A percentile compares a stretch with the other conserved stretches of the same genome.
Evolutionary conservation across 2,113 vertebrate genomes (phyloP).

Genomic region (Prolemur simus): DNA sequence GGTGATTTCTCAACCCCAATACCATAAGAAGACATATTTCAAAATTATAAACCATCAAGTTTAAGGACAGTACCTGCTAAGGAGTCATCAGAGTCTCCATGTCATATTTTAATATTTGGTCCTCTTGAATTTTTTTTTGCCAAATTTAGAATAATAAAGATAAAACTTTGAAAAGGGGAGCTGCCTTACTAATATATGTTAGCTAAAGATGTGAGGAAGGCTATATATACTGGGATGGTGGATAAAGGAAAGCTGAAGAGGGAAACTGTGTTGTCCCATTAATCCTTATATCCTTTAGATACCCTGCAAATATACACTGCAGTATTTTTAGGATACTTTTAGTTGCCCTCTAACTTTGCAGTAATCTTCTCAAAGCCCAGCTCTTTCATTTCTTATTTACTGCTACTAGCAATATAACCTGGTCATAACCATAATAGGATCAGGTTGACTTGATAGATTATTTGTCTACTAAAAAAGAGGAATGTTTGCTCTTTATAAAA

Average conservation of each 20-base stretch:
- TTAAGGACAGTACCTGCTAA: neutral
- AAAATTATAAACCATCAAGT: neutral
- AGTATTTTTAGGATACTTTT: neutral
- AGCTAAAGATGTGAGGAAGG: neutral
- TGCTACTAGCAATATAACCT: neutral
- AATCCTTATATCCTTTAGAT: neutral
- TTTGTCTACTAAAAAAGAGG: neutral
- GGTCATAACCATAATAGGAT: neutral
- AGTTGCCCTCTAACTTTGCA: neutral
- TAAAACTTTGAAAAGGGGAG: neutral
- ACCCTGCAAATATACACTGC: no score
- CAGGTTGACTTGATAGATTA: neutral
- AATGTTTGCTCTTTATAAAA: neutral
- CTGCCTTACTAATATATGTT: neutral
- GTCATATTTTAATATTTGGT: neutral
- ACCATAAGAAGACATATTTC: neutral
- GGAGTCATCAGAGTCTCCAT: neutral
- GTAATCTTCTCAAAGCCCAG: neutral
- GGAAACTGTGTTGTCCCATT: rapidly evolving
- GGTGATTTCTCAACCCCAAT: neutral
- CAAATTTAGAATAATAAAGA: neutral
- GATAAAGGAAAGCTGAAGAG: neutral
- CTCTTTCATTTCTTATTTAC: neutral
- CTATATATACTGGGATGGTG: neutral
- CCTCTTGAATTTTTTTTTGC: neutral